Evolutionary conservation across 2,888 invertebrate species (phyloP), one percentile per base, ranked within the genome.

Genomic region (Athalia cordata): DNA sequence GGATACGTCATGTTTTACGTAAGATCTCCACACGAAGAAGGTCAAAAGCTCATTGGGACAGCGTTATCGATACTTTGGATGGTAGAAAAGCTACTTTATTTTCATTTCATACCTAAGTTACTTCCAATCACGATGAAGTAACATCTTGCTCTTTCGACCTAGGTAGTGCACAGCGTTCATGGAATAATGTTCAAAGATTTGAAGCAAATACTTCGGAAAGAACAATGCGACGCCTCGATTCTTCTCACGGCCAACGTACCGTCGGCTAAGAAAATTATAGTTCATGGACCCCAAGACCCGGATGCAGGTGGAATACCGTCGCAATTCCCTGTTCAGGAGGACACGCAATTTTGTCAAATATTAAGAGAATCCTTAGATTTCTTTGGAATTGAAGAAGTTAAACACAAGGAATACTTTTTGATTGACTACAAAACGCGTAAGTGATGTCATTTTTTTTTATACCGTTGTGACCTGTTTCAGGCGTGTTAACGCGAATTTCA

Each of bases 1-100:
- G 99, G 99, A 1, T 99, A 98, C 87, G 97, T 99, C 3, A 99
- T 99, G 99, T 99, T 99, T 91, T 99, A 99, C 87, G 99, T 99
- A 3, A 92, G 99, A 77, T 96, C 98, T 9, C 98, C 99, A 0
- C 97, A 98, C 86, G 99, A 99, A 87, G 96, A 97, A 67, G 98
- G 98, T 0, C 98, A 98, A 86, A 96, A 97, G 84, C 93, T 98
- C 66, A 97, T 99, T 80, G 98, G 98, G 6, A 96, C 98, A 15
- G 99, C 99, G 0, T 92, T 99, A 3, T 98, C 98, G 0, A 94
- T 99, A 77, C 91, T 99, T 1, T 99, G 99, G 98, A 97, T 98
- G 96, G 98, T 96, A 89, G 90, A 90, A 87, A 50, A 64, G 74
- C 62, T n/a, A 67, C 11, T 59, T n/a, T 29, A 29, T 29, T 29